Conservation (phyloP, 2,888 invertebrate genomes). For the Leucozona laternaria region DNA sequence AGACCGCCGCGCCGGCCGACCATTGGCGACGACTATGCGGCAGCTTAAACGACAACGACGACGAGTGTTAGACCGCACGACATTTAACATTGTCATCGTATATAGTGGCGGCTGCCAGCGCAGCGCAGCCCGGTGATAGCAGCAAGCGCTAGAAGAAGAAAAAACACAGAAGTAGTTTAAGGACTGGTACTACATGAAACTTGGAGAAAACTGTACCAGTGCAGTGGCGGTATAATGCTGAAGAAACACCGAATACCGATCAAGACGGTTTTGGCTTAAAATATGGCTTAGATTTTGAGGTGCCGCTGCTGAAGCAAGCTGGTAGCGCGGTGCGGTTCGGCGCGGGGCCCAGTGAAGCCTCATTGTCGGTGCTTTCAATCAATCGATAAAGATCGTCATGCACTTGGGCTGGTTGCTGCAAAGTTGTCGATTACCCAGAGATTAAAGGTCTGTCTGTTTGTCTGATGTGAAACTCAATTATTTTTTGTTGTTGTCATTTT, state of each 20-base stretch:
- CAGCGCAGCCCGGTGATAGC: neutral
- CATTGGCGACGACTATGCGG: slow-evolving; percentile 27
- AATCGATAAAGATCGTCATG: slow-evolving; percentile 70
- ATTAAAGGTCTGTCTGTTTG: slow-evolving; percentile 34
- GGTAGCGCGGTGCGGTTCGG: neutral
- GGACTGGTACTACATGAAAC: slow-evolving; percentile 30
- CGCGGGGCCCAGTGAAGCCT: neutral
- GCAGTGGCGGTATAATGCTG: slow-evolving; percentile 51
- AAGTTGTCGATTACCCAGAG: slow-evolving; percentile 51
- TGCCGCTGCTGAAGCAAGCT: slow-evolving; percentile 41
- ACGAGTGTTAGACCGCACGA: slow-evolving; percentile 67
- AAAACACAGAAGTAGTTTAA: slow-evolving; percentile 27
- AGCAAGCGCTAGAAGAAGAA: neutral
- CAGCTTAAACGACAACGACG: slow-evolving; percentile 44
- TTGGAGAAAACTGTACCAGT: slow-evolving; percentile 32
- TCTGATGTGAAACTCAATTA: slow-evolving; percentile 67
- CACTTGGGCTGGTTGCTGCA: slow-evolving; percentile 69
- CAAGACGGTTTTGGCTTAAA: slow-evolving; percentile 57
- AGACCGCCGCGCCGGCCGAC: slow-evolving; percentile 30
- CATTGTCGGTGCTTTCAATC: slow-evolving; percentile 72
- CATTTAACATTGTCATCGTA: slow-evolving; percentile 69
- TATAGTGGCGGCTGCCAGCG: neutral
- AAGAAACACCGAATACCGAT: slow-evolving; percentile 27
- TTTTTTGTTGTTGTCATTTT: slow-evolving; percentile 56
- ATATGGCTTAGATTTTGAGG: slow-evolving; percentile 65